A percentile compares a stretch with the other conserved stretches of the same genome.
Conservation (phyloP, 2,888 invertebrate genomes). For the Toxonevra muliebris region DNA sequence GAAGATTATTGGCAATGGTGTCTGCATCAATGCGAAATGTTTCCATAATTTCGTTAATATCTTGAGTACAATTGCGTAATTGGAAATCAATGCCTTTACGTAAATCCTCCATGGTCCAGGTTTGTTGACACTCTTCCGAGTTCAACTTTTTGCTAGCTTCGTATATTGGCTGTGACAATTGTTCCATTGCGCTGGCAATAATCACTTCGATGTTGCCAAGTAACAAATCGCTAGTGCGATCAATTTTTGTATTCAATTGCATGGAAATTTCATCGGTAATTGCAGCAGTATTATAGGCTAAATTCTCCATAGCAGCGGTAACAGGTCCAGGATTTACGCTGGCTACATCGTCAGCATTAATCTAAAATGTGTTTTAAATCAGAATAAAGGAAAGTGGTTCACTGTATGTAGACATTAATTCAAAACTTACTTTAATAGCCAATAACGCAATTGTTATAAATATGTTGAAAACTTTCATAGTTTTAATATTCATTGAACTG, state of each 20-base stretch:
- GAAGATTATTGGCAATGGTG: conserved; percentile 38
- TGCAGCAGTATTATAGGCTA: conserved; percentile 45
- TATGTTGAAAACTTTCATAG: too few relatives aligned
- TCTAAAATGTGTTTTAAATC: too few relatives aligned
- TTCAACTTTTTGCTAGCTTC: conserved; percentile 43
- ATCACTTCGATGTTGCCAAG: conserved; percentile 45
- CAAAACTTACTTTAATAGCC: too few relatives aligned
- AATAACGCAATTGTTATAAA: too few relatives aligned
- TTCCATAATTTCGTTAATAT: conserved; percentile 32
- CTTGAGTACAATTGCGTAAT: conserved; percentile 42
- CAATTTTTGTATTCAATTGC: conserved; percentile 46
- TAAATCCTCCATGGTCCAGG: conserved; percentile 47
- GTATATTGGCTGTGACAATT: conserved; percentile 43
- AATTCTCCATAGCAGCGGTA: conserved; percentile 46
- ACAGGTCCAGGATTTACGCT: conserved; percentile 42
- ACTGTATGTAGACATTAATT: too few relatives aligned
- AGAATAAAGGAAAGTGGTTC: too few relatives aligned
- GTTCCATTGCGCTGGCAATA: conserved; percentile 41
- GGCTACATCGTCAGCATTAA: too few relatives aligned
- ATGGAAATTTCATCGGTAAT: conserved; percentile 43
- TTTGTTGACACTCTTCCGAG: conserved; percentile 41
- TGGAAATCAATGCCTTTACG: conserved; percentile 44
- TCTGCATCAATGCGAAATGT: conserved; percentile 24
- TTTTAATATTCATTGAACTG: too few relatives aligned
- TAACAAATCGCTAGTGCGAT: conserved; percentile 38